Base-by-base conservation (phyloP, 2,888 invertebrate genomes). In the Chaitophorus viminalis region DNA sequence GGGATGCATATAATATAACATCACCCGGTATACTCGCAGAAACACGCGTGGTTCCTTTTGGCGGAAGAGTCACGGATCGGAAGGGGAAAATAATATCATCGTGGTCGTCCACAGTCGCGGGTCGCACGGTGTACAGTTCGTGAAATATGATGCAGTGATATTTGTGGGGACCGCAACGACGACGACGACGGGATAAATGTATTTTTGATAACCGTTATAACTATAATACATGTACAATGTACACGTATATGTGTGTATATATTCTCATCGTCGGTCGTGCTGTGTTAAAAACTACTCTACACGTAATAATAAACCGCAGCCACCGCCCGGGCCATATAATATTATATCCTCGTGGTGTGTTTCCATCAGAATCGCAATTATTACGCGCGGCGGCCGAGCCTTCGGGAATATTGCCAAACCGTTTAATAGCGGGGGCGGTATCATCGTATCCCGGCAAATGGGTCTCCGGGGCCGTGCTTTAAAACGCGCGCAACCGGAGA, bases 341-440 rank as follows among this genome's bases (percentile, higher is more conserved):
- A 54, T 54, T n/a, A n/a, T 74, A 25, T 60, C 54, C 21, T 17
- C 18, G 72, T 18, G 65, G 29, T 8, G 31, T 4, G 72, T 29
- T 82, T 74, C 74, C 83, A 74, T 78, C 78, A 52, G 52, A 70
- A 78, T 72, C 25, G 78, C 86, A 86, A 78, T 86, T 78, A 86
- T 86, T 86, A 68, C 21, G 52, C n/a, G 46, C 14, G 46, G 46
- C 21, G 52, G 70, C 70, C 70, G 78, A 72, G 36, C 86, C 86
- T 78, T 78, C 86, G 86, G 86, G 86, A 86, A 86, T 78, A 86
- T 78, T 68, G 78, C 70, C 85, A 78, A 86, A 86, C 85, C 85
- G 68, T 86, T 86, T 86, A 86, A 86, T 77, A 52, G 70, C 78
- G 52, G 77, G n/a, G 78, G 76, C 78, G 85, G 78, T 54, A 46